Conservation (phyloP, 2,888 invertebrate genomes). For the Apodemia duryi region DNA sequence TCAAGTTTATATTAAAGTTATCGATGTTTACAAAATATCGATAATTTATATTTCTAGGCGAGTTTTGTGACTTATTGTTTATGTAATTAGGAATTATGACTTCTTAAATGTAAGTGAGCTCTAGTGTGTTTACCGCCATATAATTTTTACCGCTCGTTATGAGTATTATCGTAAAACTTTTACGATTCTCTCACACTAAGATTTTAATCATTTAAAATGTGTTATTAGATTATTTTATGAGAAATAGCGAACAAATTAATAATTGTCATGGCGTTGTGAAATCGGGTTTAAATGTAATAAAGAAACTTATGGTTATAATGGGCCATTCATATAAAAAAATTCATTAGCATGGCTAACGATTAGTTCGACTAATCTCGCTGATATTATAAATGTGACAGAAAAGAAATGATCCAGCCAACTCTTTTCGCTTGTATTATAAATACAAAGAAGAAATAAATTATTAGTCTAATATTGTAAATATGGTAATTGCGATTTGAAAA, state of each 20-base stretch:
- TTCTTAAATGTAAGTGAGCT: conserved; percentile 18
- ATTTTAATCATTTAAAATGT: conserved; percentile 12
- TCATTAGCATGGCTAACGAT: too few species aligned
- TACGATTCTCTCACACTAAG: conserved; percentile 5
- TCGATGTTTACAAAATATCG: not conserved
- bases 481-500: too few species aligned
- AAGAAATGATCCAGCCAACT: too few species aligned
- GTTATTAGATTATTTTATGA: conserved; percentile 2
- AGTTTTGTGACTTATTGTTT: conserved; percentile 19
- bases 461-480: too few species aligned
- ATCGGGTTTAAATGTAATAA: too few species aligned
- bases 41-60: not conserved
- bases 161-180: conserved; percentile 9
- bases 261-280: not conserved
- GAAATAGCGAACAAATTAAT: not conserved
- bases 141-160: not conserved
- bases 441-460: too few species aligned
- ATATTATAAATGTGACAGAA: too few species aligned
- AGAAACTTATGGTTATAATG: too few species aligned
- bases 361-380: too few species aligned
- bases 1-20: too few species aligned
- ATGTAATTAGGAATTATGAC: conserved; percentile 21
- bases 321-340: too few species aligned
- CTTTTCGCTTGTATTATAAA: too few species aligned
- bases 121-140: not conserved